A percentile compares a stretch with the other conserved stretches of the same genome.
phyloP scores from a whole-genome alignment of 1,140 invertebrate genomes.

The Hylaeus volcanicus region DNA sequence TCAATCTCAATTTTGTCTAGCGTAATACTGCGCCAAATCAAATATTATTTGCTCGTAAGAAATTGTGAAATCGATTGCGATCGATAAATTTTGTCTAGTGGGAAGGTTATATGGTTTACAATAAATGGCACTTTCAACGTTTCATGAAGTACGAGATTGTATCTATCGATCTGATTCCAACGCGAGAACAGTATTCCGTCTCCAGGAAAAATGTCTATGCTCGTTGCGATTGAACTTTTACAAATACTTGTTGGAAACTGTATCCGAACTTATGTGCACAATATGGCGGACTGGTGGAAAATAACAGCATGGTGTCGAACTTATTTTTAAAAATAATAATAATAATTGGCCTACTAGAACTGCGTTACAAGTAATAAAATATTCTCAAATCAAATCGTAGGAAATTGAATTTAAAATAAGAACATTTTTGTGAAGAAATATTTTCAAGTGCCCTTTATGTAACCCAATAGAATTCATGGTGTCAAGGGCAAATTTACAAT shows the following conservation, averaged over 20 bases:
- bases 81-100: slow-evolving; percentile 5
- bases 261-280: neutral
- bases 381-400: no score
- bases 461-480: no score
- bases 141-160: slow-evolving; percentile 20
- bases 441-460: no score
- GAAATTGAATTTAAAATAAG: no score
- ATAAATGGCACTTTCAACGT: neutral
- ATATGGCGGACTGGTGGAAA: neutral
- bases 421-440: no score
- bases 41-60: neutral
- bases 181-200: neutral
- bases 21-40: neutral
- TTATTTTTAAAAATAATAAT: no score
- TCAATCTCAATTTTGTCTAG: neutral
- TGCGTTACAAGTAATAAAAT: no score
- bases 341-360: no score
- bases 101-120: neutral
- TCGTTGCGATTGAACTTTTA: neutral
- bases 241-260: neutral
- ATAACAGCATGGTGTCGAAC: neutral
- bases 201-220: neutral
- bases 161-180: neutral
- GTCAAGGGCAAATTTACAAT: no score
- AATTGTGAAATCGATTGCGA: neutral